Percentiles rank a stretch among this genome's conserved stretches.
Evolutionary conservation across 2,113 vertebrate genomes (phyloP).

Genomic region (Archilochus colubris): DNA sequence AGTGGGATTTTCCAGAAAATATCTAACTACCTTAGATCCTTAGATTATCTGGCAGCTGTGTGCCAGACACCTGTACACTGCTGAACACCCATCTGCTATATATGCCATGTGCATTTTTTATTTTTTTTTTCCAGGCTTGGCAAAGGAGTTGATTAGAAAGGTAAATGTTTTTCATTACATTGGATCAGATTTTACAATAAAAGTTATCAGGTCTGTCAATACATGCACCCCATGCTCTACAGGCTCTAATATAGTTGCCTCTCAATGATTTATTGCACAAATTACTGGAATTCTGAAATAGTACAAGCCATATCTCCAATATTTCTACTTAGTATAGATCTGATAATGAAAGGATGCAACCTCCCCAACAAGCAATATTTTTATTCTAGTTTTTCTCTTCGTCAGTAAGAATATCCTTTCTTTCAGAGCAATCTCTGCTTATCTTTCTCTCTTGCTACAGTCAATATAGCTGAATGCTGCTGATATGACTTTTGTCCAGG

Average conservation of each 20-base stretch:
- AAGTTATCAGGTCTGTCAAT: constrained; percentile 44
- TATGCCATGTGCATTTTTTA: background rate
- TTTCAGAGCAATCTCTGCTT: background rate
- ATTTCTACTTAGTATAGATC: background rate
- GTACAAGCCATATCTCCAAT: background rate
- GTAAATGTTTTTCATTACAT: no score
- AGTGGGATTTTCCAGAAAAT: constrained; percentile 23
- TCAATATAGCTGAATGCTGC: background rate
- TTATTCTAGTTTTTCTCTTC: background rate
- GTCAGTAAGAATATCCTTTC: background rate
- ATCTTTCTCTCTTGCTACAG: background rate
- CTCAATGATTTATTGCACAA: constrained; percentile 33
- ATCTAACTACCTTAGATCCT: background rate
- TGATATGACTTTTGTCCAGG: background rate
- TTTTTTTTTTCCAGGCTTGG: background rate
- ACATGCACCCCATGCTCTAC: background rate
- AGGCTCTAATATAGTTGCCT: background rate
- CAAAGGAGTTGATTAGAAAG: constrained; percentile 50
- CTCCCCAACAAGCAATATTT: background rate
- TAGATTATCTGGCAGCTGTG: constrained; percentile 3
- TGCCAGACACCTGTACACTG: constrained; percentile 35
- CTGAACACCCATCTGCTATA: constrained; percentile 49
- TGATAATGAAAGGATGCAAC: background rate
- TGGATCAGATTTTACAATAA: constrained; percentile 49
- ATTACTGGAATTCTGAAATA: constrained; percentile 27